These are phyloP conservation scores for Fringilla coelebs DNA, from an alignment of 2,797 vertebrate genomes.

Conservation along the genomic window DNA sequence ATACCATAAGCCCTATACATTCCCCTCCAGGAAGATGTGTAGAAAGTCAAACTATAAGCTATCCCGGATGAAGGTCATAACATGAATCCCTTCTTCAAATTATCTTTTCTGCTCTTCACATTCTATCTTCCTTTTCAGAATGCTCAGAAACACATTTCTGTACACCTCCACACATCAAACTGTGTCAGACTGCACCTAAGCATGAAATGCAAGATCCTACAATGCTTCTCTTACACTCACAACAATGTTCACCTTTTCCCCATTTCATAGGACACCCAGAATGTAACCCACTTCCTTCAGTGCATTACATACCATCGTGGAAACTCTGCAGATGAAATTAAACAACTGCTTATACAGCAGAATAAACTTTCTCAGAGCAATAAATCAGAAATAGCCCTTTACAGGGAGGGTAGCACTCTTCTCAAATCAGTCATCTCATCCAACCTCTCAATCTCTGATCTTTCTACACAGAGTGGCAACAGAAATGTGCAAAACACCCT, in stretches of 20 bases:
- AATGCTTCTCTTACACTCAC: not conserved
- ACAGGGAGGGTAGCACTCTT: not conserved
- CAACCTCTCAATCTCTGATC: not conserved
- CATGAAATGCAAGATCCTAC: not conserved
- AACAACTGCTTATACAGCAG: not conserved
- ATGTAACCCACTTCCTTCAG: not conserved
- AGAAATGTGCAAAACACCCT: not conserved
- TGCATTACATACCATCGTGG: not conserved
- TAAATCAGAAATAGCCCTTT: not conserved
- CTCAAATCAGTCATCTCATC: not conserved
- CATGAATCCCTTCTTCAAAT: not conserved
- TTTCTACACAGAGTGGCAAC: not conserved
- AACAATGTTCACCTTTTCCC: not conserved
- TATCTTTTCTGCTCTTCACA: not conserved
- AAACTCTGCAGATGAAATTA: not conserved
- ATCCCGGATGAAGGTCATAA: not conserved
- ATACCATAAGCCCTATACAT: not conserved
- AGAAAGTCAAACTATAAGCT: not conserved
- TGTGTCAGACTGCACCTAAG: not conserved
- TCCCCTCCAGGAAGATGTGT: not conserved
- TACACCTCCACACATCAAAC: not conserved
- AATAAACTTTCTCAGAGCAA: not conserved
- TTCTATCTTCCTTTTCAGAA: not conserved
- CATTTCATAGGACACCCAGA: not conserved
- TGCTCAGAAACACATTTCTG: not conserved